These are phyloP conservation scores for Ochlodes sylvanus DNA, from an alignment of 2,888 invertebrate species.

Conservation along the genomic window DNA sequence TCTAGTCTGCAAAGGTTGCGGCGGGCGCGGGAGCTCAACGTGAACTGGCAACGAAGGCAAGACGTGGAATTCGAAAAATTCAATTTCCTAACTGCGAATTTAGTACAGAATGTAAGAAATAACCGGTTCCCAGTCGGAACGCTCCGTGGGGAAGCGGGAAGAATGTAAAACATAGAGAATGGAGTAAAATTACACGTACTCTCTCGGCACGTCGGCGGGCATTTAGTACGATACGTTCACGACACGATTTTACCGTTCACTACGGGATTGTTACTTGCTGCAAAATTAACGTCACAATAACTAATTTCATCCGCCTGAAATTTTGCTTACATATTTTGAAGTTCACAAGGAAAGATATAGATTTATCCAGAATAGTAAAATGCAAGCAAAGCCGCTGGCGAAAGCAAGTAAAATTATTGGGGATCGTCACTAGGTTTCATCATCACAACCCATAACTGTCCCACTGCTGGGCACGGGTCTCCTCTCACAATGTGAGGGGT, in stretches of 20 bases:
- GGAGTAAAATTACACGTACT: conserved; percentile 63
- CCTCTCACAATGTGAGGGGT: too few relatives aligned
- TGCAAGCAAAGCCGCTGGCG: too few relatives aligned
- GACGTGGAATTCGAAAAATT: conserved; percentile 78
- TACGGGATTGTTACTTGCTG: too few relatives aligned
- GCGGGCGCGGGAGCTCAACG: conserved; percentile 50
- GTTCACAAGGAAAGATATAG: too few relatives aligned
- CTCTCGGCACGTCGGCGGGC: conserved; percentile 1
- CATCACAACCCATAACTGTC: too few relatives aligned
- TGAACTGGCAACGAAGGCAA: conserved; percentile 55
- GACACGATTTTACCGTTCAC: conserved; percentile 26
- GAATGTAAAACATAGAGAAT: conserved; percentile 71
- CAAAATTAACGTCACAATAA: too few relatives aligned
- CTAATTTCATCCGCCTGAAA: too few relatives aligned
- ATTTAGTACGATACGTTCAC: conserved; percentile 8
- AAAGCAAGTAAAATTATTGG: too few relatives aligned
- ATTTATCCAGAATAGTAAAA: too few relatives aligned
- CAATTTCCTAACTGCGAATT: conserved; percentile 80
- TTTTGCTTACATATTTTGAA: too few relatives aligned
- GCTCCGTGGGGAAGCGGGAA: conserved; percentile 59
- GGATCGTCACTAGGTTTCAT: too few relatives aligned
- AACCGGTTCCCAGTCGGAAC: conserved; percentile 66
- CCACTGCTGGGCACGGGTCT: too few relatives aligned
- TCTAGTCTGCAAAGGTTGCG: conserved; percentile 33
- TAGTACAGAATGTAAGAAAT: conserved; percentile 75